phyloP scores from a whole-genome alignment of 2,113 vertebrate genomes.

The Garra rufa region DNA sequence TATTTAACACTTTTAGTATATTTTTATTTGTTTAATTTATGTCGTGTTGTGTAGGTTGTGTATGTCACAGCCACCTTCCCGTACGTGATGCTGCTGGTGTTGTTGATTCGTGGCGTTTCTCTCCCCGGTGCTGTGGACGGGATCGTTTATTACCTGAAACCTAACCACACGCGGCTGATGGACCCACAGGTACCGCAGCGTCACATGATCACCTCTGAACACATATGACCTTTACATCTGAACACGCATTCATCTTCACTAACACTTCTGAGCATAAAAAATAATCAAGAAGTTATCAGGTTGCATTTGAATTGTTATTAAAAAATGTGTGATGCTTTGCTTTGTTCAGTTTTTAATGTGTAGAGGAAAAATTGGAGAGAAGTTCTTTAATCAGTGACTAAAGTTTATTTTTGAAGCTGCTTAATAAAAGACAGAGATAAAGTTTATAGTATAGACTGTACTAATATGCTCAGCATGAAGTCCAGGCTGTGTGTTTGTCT shows the following conservation, averaged over 20 bases:
- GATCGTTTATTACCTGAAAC: constrained; percentile 90
- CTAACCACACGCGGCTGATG: constrained; percentile 81
- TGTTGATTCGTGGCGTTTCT: constrained; percentile 85
- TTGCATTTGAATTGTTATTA: background rate
- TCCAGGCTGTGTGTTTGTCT: background rate
- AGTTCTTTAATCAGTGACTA: background rate
- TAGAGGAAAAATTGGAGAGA: background rate
- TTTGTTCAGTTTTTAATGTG: background rate
- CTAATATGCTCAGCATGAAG: background rate
- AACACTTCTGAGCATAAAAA: background rate
- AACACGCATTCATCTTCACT: background rate
- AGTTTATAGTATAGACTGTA: background rate
- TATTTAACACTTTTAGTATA: too few relatives aligned
- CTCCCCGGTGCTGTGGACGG: constrained; percentile 87
- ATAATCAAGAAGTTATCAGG: background rate
- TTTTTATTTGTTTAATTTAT: too few relatives aligned
- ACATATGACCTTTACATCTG: too few relatives aligned
- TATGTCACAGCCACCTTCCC: constrained; percentile 95
- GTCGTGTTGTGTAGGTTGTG: constrained; percentile 79
- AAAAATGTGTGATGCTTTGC: background rate
- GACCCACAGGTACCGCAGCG: constrained; percentile 84
- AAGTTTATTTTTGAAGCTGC: background rate
- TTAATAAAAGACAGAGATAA: background rate
- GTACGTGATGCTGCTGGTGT: constrained; percentile 86
- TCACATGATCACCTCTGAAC: background rate